These are phyloP conservation scores for Tachysurus fulvidraco DNA, from an alignment of 2,113 vertebrate genomes.

Conservation along the genomic window DNA sequence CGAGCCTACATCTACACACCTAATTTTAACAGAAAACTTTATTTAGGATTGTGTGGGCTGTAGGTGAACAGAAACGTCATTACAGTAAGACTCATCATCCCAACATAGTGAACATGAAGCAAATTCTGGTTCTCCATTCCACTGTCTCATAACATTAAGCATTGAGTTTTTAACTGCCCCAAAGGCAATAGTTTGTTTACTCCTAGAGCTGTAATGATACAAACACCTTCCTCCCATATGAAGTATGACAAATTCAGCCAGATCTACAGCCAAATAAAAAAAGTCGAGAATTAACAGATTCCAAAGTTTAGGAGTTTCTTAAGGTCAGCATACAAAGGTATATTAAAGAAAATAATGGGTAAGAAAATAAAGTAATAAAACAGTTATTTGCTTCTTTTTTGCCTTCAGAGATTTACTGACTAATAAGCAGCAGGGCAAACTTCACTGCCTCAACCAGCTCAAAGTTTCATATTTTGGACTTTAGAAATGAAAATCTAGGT, in stretches of 20 bases:
- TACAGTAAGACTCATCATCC: background rate
- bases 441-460: background rate
- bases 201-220: background rate
- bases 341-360: background rate
- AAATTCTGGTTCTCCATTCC: background rate
- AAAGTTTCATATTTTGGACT: background rate
- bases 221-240: background rate
- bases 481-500: background rate
- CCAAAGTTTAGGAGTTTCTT: background rate
- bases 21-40: background rate
- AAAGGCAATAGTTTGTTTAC: background rate
- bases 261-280: background rate
- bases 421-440: background rate
- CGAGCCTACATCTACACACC: background rate
- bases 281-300: background rate
- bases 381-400: background rate
- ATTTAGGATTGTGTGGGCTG: background rate
- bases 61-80: background rate
- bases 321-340: background rate
- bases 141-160: background rate
- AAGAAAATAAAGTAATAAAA: background rate
- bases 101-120: background rate
- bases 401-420: background rate
- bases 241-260: background rate
- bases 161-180: background rate